phyloP scores from a whole-genome alignment of 2,888 invertebrate genomes.

The Archaeoteleia sp. region DNA sequence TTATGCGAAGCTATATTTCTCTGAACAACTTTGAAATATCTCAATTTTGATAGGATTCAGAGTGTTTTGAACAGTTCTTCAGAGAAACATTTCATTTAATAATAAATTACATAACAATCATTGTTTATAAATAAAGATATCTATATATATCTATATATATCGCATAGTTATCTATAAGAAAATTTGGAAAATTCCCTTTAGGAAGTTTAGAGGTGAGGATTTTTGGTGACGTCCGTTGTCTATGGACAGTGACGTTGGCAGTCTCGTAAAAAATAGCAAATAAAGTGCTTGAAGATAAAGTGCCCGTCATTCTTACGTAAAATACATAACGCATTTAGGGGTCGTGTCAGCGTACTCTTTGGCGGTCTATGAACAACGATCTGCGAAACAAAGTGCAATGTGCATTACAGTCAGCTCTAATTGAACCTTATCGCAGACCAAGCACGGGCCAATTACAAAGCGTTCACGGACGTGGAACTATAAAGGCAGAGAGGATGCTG shows the following conservation, averaged over 20 bases:
- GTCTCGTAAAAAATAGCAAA: slow-evolving; percentile 42
- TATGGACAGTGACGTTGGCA: slow-evolving; percentile 22
- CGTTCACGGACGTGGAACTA: slow-evolving; percentile 28
- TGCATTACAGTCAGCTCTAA: slow-evolving; percentile 23
- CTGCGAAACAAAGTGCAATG: slow-evolving; percentile 29
- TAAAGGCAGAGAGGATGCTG: slow-evolving; percentile 6
- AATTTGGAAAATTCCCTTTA: slow-evolving; percentile 47
- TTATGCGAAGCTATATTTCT: no score
- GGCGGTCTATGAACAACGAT: slow-evolving; percentile 31
- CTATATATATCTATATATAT: no score
- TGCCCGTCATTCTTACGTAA: slow-evolving; percentile 24
- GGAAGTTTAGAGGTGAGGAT: no score
- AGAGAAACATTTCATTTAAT: no score
- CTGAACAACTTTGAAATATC: no score
- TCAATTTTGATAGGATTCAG: no score
- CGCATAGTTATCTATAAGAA: no score
- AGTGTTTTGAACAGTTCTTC: no score
- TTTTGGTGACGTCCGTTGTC: no score
- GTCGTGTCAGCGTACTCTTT: slow-evolving; percentile 8
- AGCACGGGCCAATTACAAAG: slow-evolving; percentile 25
- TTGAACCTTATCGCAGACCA: slow-evolving; percentile 38
- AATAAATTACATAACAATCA: no score
- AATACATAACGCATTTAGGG: slow-evolving; percentile 44
- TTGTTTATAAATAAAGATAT: no score
- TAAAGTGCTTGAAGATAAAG: slow-evolving; percentile 37